A percentile compares a stretch with the other conserved stretches of the same genome.
phyloP scores from a whole-genome alignment of 2,797 vertebrate species.

The Hozukius guyotensis region DNA sequence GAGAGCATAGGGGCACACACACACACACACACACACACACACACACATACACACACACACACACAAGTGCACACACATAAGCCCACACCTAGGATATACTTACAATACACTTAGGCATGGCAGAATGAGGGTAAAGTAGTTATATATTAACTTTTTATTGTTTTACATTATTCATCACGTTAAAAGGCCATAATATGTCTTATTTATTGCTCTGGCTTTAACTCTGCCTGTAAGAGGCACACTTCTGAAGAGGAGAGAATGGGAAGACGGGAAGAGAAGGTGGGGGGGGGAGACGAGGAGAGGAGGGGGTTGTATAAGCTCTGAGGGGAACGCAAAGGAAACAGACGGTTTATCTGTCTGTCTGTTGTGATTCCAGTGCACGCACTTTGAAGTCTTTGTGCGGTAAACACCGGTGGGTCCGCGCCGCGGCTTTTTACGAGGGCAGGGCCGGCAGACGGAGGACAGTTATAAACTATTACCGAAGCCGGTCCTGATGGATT shows the following conservation, averaged over 20 bases:
- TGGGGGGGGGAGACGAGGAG: neutral
- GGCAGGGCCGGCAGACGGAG: slow-evolving; percentile 61
- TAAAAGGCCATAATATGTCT: slow-evolving; percentile 84
- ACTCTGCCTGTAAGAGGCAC: slow-evolving; percentile 59
- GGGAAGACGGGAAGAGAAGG: slow-evolving; percentile 42
- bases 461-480: slow-evolving; percentile 61
- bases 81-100: slow-evolving; percentile 64
- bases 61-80: slow-evolving; percentile 17
- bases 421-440: slow-evolving; percentile 46
- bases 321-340: slow-evolving; percentile 63
- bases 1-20: slow-evolving; percentile 9
- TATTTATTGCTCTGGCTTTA: slow-evolving; percentile 79
- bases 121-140: slow-evolving; percentile 83
- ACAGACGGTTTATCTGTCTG: slow-evolving; percentile 77
- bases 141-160: slow-evolving; percentile 86
- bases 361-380: slow-evolving; percentile 69
- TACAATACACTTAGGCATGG: slow-evolving; percentile 78
- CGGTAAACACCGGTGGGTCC: slow-evolving; percentile 65
- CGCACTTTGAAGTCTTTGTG: slow-evolving; percentile 74
- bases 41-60: slow-evolving; percentile 20
- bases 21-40: slow-evolving; percentile 4
- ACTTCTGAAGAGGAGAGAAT: slow-evolving; percentile 52
- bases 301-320: slow-evolving; percentile 31
- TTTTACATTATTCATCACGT: slow-evolving; percentile 84
- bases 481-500: slow-evolving; percentile 52